These are phyloP conservation scores for Nephrotoma guestfalica DNA, from an alignment of 2,888 invertebrate genomes.

Conservation along the genomic window DNA sequence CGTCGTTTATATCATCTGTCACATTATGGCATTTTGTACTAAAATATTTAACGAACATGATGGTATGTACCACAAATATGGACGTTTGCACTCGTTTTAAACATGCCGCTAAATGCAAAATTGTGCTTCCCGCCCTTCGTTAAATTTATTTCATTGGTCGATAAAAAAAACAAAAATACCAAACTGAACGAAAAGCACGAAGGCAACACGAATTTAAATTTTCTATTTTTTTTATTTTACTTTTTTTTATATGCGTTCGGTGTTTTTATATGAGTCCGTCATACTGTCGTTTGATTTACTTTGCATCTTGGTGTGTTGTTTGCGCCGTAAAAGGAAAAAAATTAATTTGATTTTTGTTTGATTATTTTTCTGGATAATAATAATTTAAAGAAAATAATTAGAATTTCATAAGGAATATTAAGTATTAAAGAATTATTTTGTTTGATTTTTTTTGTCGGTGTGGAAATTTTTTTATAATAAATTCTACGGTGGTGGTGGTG, in stretches of 20 bases:
- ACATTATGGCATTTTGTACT: neutral
- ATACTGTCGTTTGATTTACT: slow-evolving; percentile 1
- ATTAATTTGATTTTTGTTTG: neutral
- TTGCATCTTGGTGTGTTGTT: slow-evolving; percentile 2
- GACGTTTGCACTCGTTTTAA: neutral
- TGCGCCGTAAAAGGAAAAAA: slow-evolving; percentile 1
- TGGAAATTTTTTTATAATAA: neutral
- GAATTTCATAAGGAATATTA: neutral
- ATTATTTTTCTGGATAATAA: neutral
- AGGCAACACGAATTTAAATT: neutral
- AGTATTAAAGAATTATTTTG: neutral
- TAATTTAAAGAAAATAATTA: neutral
- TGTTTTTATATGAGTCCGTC: neutral
- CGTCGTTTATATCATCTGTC: neutral
- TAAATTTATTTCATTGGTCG: neutral
- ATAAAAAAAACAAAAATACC: neutral
- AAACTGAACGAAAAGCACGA: neutral
- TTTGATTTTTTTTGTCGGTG: neutral
- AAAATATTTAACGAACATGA: neutral
- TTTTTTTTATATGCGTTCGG: neutral
- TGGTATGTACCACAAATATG: neutral
- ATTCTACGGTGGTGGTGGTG: neutral
- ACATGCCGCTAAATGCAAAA: neutral
- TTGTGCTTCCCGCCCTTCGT: slow-evolving; percentile 4
- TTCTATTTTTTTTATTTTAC: neutral